phyloP scores from a whole-genome alignment of 1,140 invertebrate species.

The Musca vetustissima region DNA sequence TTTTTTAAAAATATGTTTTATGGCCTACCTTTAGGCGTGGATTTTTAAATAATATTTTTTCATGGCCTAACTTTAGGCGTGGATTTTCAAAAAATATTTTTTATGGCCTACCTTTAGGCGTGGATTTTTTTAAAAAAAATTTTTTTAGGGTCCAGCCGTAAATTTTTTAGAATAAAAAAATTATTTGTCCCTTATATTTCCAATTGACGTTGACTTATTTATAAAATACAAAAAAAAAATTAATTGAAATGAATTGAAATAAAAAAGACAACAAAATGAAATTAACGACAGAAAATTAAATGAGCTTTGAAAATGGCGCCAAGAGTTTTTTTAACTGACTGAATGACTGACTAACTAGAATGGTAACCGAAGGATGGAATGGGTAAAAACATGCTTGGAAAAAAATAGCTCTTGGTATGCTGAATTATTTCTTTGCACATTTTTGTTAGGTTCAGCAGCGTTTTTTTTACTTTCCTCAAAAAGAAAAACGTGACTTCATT shows the following conservation, averaged over 20 bases:
- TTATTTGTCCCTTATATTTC: not conserved
- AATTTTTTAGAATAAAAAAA: no score
- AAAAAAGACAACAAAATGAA: constrained; percentile 1
- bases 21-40: no score
- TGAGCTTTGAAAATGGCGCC: constrained; percentile 24
- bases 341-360: no score
- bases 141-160: no score
- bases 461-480: constrained; percentile 2
- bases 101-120: no score
- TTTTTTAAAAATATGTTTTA: no score
- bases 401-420: constrained; percentile 15
- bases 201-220: no score
- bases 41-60: no score
- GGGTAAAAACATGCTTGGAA: not conserved
- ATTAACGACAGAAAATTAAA: constrained; percentile 20
- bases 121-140: no score
- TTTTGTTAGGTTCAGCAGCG: not conserved
- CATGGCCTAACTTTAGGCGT: no score
- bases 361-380: not conserved
- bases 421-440: not conserved
- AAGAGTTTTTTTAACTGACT: not conserved
- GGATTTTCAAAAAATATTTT: no score
- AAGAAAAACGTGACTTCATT: constrained; percentile 50
- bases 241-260: not conserved
- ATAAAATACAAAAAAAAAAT: no score